Evolutionary conservation across 2,888 invertebrate genomes (phyloP), one percentile per base, ranked within the genome.

Genomic region (Melieria crassipennis): DNA sequence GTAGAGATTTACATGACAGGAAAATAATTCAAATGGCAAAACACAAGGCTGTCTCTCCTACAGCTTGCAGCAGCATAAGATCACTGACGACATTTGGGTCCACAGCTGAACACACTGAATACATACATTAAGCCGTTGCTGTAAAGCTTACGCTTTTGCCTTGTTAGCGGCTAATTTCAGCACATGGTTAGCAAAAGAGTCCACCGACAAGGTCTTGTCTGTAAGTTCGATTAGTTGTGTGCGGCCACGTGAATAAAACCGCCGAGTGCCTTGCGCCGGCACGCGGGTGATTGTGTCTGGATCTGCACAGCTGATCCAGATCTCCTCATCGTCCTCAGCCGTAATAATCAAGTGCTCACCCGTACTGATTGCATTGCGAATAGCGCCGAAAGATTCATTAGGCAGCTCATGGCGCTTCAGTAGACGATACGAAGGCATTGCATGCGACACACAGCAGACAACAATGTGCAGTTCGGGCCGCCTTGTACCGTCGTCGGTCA

Each of bases 381-480:
- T 68, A 5, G 73, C 52, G n/a, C 78, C 77, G 70, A 86, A 86
- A 45, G 79, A 78, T 5, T 80, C 70, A 6, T 79, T 79, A 0
- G 86, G 84, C 65, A 86, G 71, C 6, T 72, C 73, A 66, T 82
- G 83, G 0, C 79, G 77, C 16, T 81, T 79, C 7, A 86, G 69
- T 45, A 84, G 50, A 6, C 85, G 83, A 77, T 85, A 84, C 45
- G 85, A 79, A 4, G 85, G 85, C 3, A 81, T 75, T 16, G 73
- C 75, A 72, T 84, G 82, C 10, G 85, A 83, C 47, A 86, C 71
- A 60, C 81, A 84, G 60, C 86, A 83, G 0, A 85, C 86, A 43
- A 85, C 79, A 2, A 85, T 78, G 9, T 80, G 76, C 16, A 86
- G 55, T 67, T 86, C 81, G 0, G 82, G 74, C 13, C 73, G 70